Conservation (phyloP, 2,888 invertebrate genomes). For the Orthosia gothica region DNA sequence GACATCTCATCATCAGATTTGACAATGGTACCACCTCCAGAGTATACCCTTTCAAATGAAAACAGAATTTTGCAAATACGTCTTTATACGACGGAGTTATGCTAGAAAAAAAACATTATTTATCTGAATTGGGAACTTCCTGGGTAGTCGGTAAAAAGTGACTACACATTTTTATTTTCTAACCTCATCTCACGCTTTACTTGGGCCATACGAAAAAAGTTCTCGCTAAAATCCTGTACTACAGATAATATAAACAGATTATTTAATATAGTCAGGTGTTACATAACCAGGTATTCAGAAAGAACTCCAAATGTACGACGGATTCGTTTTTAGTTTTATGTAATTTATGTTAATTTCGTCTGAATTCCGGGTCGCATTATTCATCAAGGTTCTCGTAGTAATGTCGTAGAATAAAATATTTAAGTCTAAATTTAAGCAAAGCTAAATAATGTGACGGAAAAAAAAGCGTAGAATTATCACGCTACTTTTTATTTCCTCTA, state of each 20-base stretch:
- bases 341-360: conserved; percentile 20
- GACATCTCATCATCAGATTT: too few relatives aligned
- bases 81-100: too few relatives aligned
- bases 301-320: conserved; percentile 18
- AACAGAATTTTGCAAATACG: too few relatives aligned
- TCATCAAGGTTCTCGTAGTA: conserved; percentile 24
- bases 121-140: too few relatives aligned
- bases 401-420: conserved; percentile 3
- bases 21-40: too few relatives aligned
- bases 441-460: conserved; percentile 8
- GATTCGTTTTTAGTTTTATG: conserved; percentile 16
- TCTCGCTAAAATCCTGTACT: conserved; percentile 44
- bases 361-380: conserved; percentile 20
- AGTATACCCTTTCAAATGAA: too few relatives aligned
- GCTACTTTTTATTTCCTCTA: background rate
- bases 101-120: too few relatives aligned
- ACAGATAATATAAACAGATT: too few relatives aligned
- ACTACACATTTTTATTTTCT: too few relatives aligned
- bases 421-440: conserved; percentile 2
- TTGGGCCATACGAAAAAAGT: conserved; percentile 26
- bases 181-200: background rate
- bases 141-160: too few relatives aligned
- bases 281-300: conserved; percentile 29
- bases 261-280: conserved; percentile 52
- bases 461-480: background rate